Percentiles rank a stretch among this genome's conserved stretches.
Conservation (phyloP, 2,888 invertebrate species). For the Noctua pronuba region DNA sequence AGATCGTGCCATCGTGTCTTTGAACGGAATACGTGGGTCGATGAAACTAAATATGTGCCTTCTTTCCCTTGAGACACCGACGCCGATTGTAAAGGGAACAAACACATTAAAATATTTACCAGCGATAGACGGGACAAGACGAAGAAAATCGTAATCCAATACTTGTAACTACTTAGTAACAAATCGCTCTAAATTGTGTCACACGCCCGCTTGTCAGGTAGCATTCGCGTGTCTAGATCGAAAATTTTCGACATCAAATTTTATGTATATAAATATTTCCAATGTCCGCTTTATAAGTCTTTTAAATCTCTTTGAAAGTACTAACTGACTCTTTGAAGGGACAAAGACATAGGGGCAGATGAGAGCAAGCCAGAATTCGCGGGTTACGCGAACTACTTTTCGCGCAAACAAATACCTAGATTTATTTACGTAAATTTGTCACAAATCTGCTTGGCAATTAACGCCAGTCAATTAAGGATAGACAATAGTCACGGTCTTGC, state of each 20-base stretch:
- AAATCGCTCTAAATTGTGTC: too few relatives aligned
- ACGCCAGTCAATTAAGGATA: constrained; percentile 11
- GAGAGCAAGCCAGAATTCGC: neutral
- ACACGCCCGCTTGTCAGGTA: too few relatives aligned
- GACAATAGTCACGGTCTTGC: constrained; percentile 32
- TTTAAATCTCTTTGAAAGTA: too few relatives aligned
- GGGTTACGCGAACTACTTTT: neutral
- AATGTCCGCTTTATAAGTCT: too few relatives aligned
- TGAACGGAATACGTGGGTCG: neutral
- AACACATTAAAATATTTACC: too few relatives aligned
- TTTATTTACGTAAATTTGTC: neutral
- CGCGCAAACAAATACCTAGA: neutral
- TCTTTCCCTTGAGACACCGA: neutral
- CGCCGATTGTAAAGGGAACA: neutral
- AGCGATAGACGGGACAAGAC: too few relatives aligned
- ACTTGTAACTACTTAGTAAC: too few relatives aligned
- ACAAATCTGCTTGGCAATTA: constrained; percentile 18
- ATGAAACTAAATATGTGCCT: neutral
- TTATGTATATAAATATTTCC: too few relatives aligned
- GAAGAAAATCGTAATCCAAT: too few relatives aligned
- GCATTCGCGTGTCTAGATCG: too few relatives aligned
- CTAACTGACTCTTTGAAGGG: neutral
- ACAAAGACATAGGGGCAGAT: neutral
- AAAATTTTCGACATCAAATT: too few relatives aligned
- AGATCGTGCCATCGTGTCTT: neutral